Percentiles rank a stretch among this genome's conserved stretches.
These are phyloP conservation scores for Amniataba percoides DNA, from an alignment of 2,797 vertebrate species.

Conservation along the genomic window DNA sequence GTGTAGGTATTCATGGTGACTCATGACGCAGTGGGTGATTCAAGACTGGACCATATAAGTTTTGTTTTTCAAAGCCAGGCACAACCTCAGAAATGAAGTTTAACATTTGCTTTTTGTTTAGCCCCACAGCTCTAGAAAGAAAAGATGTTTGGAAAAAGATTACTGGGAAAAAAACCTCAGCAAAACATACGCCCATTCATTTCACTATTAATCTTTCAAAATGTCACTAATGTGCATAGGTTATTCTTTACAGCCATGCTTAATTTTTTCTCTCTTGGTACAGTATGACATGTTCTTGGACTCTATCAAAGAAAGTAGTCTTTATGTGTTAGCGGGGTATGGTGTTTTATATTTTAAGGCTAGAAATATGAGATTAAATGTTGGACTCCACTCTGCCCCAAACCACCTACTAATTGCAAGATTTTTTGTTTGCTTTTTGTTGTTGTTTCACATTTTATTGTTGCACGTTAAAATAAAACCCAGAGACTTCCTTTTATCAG, in stretches of 20 bases:
- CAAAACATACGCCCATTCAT: constrained; percentile 62
- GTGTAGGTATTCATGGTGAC: constrained; percentile 75
- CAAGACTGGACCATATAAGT: constrained; percentile 53
- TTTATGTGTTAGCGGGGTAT: constrained; percentile 29
- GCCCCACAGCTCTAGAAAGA: constrained; percentile 59
- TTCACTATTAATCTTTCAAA: constrained; percentile 77
- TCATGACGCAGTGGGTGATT: constrained; percentile 72
- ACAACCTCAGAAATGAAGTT: constrained; percentile 71
- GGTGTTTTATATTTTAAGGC: constrained; percentile 27
- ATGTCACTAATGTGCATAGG: constrained; percentile 61
- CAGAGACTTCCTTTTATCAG: background rate
- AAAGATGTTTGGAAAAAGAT: constrained; percentile 56
- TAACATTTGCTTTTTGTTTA: constrained; percentile 81
- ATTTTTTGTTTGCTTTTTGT: background rate
- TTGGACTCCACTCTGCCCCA: constrained; percentile 26
- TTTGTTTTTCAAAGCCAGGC: constrained; percentile 77
- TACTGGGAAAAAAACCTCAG: constrained; percentile 37
- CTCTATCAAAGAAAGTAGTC: constrained; percentile 38
- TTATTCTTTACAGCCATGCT: constrained; percentile 50
- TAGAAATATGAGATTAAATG: constrained; percentile 20
- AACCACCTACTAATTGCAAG: constrained; percentile 18
- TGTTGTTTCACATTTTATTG: background rate
- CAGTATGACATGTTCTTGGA: constrained; percentile 61
- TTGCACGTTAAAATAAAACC: background rate
- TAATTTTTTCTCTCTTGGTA: constrained; percentile 47